A percentile compares a stretch with the other conserved stretches of the same genome.
These are phyloP conservation scores for Bhutanitis thaidina DNA, from an alignment of 2,888 invertebrate genomes.

Conservation along the genomic window DNA sequence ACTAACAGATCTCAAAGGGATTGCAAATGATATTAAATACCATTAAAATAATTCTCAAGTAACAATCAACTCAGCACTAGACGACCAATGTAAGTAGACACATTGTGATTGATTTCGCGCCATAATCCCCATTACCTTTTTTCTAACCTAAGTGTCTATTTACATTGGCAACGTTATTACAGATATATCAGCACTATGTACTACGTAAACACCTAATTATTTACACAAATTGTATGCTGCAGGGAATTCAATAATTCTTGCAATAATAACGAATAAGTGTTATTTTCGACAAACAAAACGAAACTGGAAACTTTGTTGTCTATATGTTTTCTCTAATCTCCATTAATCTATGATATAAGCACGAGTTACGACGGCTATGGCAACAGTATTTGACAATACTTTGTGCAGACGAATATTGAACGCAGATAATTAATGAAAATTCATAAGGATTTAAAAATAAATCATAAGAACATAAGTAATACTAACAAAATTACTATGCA, in stretches of 20 bases:
- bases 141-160: conserved; percentile 5
- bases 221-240: conserved; percentile 16
- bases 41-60: conserved; percentile 51
- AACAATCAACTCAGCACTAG: conserved; percentile 26
- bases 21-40: conserved; percentile 69
- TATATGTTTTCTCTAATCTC: conserved; percentile 33
- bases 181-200: conserved; percentile 33
- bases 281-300: too few species aligned
- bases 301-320: conserved; percentile 35
- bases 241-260: conserved; percentile 1
- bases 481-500: conserved; percentile 40
- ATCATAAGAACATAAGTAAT: conserved; percentile 34
- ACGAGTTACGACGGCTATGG: conserved; percentile 22
- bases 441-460: conserved; percentile 25
- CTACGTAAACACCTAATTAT: conserved; percentile 39
- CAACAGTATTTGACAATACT: conserved; percentile 44
- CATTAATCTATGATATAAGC: conserved; percentile 25
- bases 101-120: neutral
- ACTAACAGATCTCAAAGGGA: conserved; percentile 49
- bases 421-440: conserved; percentile 18
- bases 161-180: conserved; percentile 8
- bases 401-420: conserved; percentile 41
- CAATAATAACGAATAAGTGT: neutral
- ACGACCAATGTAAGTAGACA: conserved; percentile 15
- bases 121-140: neutral